Evolutionary conservation across 2,797 vertebrate species (phyloP), one percentile per base, ranked within the genome.

Genomic region (Molossus molossus): DNA sequence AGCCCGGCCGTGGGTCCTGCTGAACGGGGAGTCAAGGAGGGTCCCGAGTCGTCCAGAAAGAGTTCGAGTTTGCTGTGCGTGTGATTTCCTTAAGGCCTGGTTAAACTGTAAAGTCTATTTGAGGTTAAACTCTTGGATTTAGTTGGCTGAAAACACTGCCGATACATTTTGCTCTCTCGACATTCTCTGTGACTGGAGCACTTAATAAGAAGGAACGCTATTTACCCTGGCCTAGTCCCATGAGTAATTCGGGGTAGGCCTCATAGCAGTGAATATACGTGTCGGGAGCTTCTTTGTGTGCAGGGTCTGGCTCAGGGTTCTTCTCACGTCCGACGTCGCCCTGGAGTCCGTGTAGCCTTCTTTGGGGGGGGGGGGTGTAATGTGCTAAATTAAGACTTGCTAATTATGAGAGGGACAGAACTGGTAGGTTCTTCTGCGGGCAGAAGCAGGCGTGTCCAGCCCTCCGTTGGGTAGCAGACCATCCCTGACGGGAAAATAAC

Each of bases 121-220:
- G 33, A 92, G 90, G 45, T 9, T 72, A 55, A 53, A 72, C 37
- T 48, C 18, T 27, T 67, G 53, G 18, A 15, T 50, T 82, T 33
- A 73, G 33, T 84, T 62, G 55, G 57, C 81, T 70, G 17, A 65
- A 90, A 45, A 62, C 33, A 83, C 33, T 67, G 21, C 55, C 50
- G 57, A 58, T 13, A 5, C 73, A 18, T 85, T 94, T 93, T 94
- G 55, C 58, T 79, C 79, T 94, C 64, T 92, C 6, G 18, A 50
- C 23, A 58, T 53, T 90, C 33, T 64, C n/a, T 82, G 2, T 65
- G 62, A 88, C 33, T 48, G 4, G 40, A 87, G 18, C 21, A 64
- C 87, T 79, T 67, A n/a, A n/a, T 57, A 70, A 65, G 88, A 94
- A 45, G 48, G 50, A 53, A 55, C 64, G 15, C 11, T 62, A 37